phyloP scores from a whole-genome alignment of 2,113 vertebrate species.

The Pycnonotus jocosus region DNA sequence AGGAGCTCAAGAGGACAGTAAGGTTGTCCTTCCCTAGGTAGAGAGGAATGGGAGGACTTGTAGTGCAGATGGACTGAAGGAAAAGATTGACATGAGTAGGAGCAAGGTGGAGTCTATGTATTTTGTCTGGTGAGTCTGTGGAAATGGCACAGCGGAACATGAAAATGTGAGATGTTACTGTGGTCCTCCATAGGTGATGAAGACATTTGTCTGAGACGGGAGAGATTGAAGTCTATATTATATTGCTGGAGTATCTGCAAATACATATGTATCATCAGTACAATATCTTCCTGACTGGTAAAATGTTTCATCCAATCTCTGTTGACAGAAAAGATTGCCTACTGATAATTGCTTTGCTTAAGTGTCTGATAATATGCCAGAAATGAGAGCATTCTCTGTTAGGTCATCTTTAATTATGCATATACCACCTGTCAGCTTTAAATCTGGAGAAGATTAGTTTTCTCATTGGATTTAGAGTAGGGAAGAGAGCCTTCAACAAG shows the following conservation, averaged over 20 bases:
- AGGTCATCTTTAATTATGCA: conserved; percentile 81
- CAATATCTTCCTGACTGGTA: conserved; percentile 61
- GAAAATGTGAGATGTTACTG: neutral
- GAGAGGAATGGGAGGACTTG: neutral
- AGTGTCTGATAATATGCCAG: conserved; percentile 78
- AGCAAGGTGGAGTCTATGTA: neutral
- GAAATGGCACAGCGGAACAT: neutral
- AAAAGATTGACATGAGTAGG: neutral
- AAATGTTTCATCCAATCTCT: conserved; percentile 70
- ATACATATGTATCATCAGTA: conserved; percentile 34
- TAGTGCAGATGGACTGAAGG: neutral
- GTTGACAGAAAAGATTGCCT: conserved; percentile 75
- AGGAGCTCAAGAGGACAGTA: neutral
- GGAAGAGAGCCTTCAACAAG: conserved; percentile 60
- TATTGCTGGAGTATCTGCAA: conserved; percentile 52
- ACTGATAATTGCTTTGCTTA: conserved; percentile 79
- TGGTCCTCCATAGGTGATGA: neutral
- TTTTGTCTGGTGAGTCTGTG: neutral
- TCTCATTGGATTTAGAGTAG: conserved; percentile 42
- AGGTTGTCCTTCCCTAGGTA: neutral
- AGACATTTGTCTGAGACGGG: neutral
- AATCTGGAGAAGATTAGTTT: conserved; percentile 66
- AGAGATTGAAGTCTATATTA: conserved; percentile 7
- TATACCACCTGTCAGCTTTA: conserved; percentile 76
- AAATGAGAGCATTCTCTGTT: conserved; percentile 75